A percentile compares a stretch with the other conserved stretches of the same genome.
Evolutionary conservation across 2,888 invertebrate genomes (phyloP).

Genomic region (Masnerella sp.): DNA sequence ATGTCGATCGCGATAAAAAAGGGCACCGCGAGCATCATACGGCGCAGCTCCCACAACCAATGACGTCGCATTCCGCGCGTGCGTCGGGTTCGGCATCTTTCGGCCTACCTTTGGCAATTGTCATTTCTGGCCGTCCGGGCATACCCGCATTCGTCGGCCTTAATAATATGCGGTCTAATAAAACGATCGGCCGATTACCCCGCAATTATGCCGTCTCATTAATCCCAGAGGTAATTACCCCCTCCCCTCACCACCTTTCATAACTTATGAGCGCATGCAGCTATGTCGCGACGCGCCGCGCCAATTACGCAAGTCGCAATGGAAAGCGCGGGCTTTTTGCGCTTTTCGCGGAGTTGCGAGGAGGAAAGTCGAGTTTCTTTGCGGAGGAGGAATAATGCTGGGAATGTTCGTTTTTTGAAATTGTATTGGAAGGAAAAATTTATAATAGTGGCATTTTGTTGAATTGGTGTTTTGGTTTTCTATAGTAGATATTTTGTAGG

Average conservation of each 20-base stretch:
- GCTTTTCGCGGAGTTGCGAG: too few relatives aligned
- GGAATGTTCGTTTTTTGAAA: constrained; percentile 20
- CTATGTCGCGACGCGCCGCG: constrained; percentile 51
- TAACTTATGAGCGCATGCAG: constrained; percentile 61
- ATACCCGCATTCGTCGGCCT: constrained; percentile 68
- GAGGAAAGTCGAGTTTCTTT: too few relatives aligned
- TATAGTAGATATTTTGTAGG: too few relatives aligned
- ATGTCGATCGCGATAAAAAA: constrained; percentile 59
- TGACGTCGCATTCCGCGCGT: constrained; percentile 61
- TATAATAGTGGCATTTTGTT: too few relatives aligned
- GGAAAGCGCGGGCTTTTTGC: constrained; percentile 48
- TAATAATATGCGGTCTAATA: constrained; percentile 76
- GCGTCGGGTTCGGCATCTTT: constrained; percentile 59
- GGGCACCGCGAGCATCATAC: constrained; percentile 55
- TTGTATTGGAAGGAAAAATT: too few relatives aligned
- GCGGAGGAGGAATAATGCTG: constrained; percentile 44
- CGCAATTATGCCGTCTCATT: constrained; percentile 77
- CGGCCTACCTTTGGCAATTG: constrained; percentile 70
- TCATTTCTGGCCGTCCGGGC: constrained; percentile 73
- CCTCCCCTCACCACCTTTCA: constrained; percentile 56
- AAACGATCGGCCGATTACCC: constrained; percentile 76
- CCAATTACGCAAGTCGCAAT: constrained; percentile 47
- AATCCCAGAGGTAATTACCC: constrained; percentile 74
- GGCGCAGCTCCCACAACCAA: constrained; percentile 55
- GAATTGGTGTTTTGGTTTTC: too few relatives aligned